Percentiles rank a stretch among this genome's conserved stretches.
Conservation (phyloP, 2,888 invertebrate genomes). For the Tetanocera ferruginea region DNA sequence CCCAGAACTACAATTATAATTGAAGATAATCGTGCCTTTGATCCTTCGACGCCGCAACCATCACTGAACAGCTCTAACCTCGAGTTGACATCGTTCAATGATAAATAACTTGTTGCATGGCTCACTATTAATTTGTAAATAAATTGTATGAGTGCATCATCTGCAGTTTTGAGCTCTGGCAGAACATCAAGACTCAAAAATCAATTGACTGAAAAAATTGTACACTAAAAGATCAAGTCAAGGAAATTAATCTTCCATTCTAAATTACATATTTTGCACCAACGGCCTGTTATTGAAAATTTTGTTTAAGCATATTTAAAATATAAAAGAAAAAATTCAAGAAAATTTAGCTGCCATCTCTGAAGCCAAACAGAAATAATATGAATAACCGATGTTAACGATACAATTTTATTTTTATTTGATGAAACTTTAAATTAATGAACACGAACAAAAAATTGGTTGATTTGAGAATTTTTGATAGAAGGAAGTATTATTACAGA, state of each 20-base stretch:
- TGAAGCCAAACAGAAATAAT: too few species aligned
- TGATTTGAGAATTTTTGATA: neutral
- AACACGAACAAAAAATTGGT: too few species aligned
- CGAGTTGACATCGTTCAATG: slow-evolving; percentile 44
- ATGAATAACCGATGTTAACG: too few species aligned
- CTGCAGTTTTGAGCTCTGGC: neutral
- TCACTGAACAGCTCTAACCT: slow-evolving; percentile 42
- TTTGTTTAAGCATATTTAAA: neutral
- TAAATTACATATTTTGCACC: neutral
- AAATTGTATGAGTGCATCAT: neutral
- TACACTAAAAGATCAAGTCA: neutral
- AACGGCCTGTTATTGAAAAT: neutral
- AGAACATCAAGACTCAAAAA: neutral
- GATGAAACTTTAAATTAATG: too few species aligned
- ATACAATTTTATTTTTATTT: too few species aligned
- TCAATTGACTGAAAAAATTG: neutral
- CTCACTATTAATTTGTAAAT: neutral
- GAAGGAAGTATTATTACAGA: neutral
- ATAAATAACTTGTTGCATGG: slow-evolving; percentile 32
- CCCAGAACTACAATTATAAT: slow-evolving; percentile 81
- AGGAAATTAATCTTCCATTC: neutral
- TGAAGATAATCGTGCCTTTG: slow-evolving; percentile 79
- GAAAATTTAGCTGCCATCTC: too few species aligned
- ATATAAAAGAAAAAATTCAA: too few species aligned
- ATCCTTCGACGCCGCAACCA: slow-evolving; percentile 43